Evolutionary conservation across 92 coral and sea anemone species (phyloP).

Genomic region (Palythoa grandis): DNA sequence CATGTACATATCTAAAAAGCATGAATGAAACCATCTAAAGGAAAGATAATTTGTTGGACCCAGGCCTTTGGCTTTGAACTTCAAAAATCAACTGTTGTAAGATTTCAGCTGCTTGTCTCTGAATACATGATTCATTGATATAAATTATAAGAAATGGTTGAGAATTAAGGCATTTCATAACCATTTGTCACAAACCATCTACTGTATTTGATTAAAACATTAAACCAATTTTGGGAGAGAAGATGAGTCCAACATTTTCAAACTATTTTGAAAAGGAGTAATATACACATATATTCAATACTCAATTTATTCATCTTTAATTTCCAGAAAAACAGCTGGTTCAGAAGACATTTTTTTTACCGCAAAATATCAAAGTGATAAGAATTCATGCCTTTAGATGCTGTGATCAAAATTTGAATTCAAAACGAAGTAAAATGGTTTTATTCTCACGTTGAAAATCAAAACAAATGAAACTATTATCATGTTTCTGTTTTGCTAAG

Average conservation of each 20-base stretch:
- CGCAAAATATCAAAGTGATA: constrained; percentile 26
- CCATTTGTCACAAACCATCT: neutral
- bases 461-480: neutral
- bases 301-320: neutral
- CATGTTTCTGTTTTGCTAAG: neutral
- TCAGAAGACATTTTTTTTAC: neutral
- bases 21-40: no score
- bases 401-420: neutral
- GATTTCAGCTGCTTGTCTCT: neutral
- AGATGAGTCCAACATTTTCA: neutral
- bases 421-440: neutral
- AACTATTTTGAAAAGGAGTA: neutral
- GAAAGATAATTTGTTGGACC: no score
- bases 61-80: neutral
- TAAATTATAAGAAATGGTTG: neutral
- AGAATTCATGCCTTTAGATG: neutral
- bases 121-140: neutral
- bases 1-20: no score
- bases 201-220: neutral
- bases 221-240: neutral
- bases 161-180: neutral
- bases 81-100: neutral
- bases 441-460: neutral
- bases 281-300: neutral
- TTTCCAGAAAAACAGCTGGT: neutral